Percentiles rank a stretch among this genome's conserved stretches.
phyloP scores from a whole-genome alignment of 2,888 invertebrate species.

The Cryptosula pallasiana region DNA sequence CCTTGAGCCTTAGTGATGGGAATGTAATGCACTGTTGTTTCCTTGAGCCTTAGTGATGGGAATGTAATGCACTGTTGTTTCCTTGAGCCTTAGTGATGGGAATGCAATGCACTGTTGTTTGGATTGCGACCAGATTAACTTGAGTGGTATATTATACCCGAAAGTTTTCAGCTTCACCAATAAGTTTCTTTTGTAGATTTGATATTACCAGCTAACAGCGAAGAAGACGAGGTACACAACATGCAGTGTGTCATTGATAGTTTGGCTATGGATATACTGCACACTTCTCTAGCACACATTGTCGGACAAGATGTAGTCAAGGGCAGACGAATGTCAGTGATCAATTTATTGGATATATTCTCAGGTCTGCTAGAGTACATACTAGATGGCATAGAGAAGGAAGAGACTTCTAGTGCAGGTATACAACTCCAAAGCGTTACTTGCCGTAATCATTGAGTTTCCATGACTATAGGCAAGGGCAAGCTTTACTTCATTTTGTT shows the following conservation, averaged over 20 bases:
- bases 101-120: not conserved
- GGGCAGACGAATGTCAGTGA: constrained; percentile 38
- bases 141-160: too few species aligned
- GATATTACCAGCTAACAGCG: constrained; percentile 35
- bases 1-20: too few species aligned
- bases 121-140: too few species aligned
- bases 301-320: constrained; percentile 43
- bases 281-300: constrained; percentile 50
- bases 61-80: too few species aligned
- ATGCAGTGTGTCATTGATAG: constrained; percentile 48
- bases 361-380: constrained; percentile 48
- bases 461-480: too few species aligned
- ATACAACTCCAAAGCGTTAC: too few species aligned
- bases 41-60: too few species aligned
- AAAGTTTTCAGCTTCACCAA: too few species aligned
- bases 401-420: constrained; percentile 33
- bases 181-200: constrained; percentile 32
- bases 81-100: too few species aligned
- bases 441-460: too few species aligned
- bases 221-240: constrained; percentile 51
- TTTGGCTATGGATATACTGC: constrained; percentile 45
- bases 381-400: constrained; percentile 46
- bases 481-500: too few species aligned
- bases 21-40: too few species aligned
- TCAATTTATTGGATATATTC: constrained; percentile 49